Evolutionary conservation across 2,888 invertebrate species (phyloP).

Genomic region (Tenodera sinensis): DNA sequence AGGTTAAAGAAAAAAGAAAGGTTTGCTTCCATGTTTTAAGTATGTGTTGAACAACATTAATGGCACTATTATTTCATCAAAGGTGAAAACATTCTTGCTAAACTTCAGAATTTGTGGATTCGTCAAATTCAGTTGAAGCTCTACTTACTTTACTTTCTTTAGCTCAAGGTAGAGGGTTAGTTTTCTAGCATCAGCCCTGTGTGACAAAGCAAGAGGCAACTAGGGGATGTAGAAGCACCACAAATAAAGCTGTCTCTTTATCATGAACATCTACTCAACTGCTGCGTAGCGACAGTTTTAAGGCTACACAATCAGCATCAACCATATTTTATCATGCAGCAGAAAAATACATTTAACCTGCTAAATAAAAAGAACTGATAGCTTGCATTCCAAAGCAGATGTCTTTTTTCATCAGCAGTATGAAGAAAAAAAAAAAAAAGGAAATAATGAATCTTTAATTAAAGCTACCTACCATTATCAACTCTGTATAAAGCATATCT

Average conservation of each 20-base stretch:
- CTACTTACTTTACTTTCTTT: background rate
- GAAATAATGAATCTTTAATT: too few species aligned
- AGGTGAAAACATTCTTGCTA: background rate
- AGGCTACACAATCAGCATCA: slow-evolving; percentile 8
- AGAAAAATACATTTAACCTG: background rate
- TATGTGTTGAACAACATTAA: background rate
- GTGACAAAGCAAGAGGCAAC: slow-evolving; percentile 9
- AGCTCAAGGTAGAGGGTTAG: background rate
- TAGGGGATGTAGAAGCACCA: slow-evolving; percentile 11
- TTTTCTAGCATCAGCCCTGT: background rate
- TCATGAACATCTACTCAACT: background rate
- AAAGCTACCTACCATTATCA: too few species aligned
- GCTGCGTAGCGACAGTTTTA: background rate
- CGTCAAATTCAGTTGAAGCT: background rate
- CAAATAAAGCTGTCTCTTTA: background rate
- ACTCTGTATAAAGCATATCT: too few species aligned
- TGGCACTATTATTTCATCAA: background rate
- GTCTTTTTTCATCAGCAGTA: too few species aligned
- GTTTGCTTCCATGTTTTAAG: background rate
- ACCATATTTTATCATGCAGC: background rate
- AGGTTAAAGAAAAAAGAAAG: background rate
- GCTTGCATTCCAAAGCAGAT: background rate
- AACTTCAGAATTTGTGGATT: background rate
- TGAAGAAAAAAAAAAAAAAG: too few species aligned
- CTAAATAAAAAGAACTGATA: background rate